Base-by-base conservation (phyloP, 2,113 vertebrate species). In the Xenotilapia leptura region DNA sequence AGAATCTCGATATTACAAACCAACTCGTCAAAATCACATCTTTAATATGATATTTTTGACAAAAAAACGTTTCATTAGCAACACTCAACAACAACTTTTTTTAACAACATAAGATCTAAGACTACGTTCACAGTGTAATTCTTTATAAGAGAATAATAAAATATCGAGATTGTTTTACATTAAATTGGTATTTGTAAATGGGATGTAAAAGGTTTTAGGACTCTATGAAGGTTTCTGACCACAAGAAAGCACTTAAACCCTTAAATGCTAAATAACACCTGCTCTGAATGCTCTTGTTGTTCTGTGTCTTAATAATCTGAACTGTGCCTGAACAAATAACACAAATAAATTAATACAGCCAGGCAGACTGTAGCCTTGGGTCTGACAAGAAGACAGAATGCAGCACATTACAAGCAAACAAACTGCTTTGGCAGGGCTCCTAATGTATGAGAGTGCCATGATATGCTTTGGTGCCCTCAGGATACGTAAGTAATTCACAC, bases 381-480 rank as follows among this genome's bases (percentile, higher is more conserved):
- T 90, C 42, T 91, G 81, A 60, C 89, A 90, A 73, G 53, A 89
- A 88, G 83, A 92, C 80, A 42, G 83, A 92, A 85, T 47, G 73
- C 79, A 85, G 75, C 68, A 49, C 92, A 87, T 87, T 87, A 92
- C 81, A 85, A 75, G 86, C 26, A 87, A 89, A 92, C 58, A 86
- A 83, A 87, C 40, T 54, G 82, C 36, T 56, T 47, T 88, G 80
- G 56, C 82, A 86, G 81, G 77, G 60, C 38, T 77, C 14, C 38
- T 91, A 73, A 91, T 90, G 86, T 86, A 92, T 85, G 86, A 85
- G 68, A 45, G 89, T 79, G 83, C 68, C 28, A 15, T 83, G 45
- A 47, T 81, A 83, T 3, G 51, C 77, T 84, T 55, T 19, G 12
- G 80, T 87, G 68, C 65, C 88, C 60, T 13, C 31, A 83, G 90